phyloP scores from a whole-genome alignment of 2,113 vertebrate species.

The Seriola aureovittata region DNA sequence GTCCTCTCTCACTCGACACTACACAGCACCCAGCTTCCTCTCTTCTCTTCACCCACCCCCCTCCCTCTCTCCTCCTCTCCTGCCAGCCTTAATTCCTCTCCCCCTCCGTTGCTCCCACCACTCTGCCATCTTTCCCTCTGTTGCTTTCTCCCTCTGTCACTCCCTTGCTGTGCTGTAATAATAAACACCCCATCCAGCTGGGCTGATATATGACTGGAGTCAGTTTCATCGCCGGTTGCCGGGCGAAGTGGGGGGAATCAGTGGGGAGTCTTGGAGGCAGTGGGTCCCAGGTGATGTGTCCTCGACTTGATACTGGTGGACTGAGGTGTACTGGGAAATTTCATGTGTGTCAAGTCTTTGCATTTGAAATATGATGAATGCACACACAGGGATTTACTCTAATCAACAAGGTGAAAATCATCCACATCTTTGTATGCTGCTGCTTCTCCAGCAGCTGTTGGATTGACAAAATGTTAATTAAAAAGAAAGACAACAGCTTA shows the following conservation, averaged over 20 bases:
- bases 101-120: slow-evolving; percentile 46
- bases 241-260: slow-evolving; percentile 58
- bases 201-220: slow-evolving; percentile 66
- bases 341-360: slow-evolving; percentile 28
- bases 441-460: not conserved
- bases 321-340: slow-evolving; percentile 35
- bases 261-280: slow-evolving; percentile 50
- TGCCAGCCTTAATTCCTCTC: slow-evolving; percentile 57
- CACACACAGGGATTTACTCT: not conserved
- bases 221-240: slow-evolving; percentile 78
- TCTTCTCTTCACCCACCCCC: slow-evolving; percentile 37
- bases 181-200: slow-evolving; percentile 78
- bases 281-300: slow-evolving; percentile 70
- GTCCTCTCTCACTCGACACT: slow-evolving; percentile 42
- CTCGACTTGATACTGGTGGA: slow-evolving; percentile 39
- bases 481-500: not conserved
- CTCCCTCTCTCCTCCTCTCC: slow-evolving; percentile 33
- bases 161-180: slow-evolving; percentile 74
- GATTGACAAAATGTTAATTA: not conserved
- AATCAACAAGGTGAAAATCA: not conserved
- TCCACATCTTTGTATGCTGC: not conserved
- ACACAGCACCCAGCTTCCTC: slow-evolving; percentile 48
- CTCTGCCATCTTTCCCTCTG: slow-evolving; percentile 66
- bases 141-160: slow-evolving; percentile 75
- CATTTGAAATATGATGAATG: slow-evolving; percentile 28